These are phyloP conservation scores for Reticulitermes lucifugus DNA, from an alignment of 2,888 invertebrate species.

Conservation along the genomic window DNA sequence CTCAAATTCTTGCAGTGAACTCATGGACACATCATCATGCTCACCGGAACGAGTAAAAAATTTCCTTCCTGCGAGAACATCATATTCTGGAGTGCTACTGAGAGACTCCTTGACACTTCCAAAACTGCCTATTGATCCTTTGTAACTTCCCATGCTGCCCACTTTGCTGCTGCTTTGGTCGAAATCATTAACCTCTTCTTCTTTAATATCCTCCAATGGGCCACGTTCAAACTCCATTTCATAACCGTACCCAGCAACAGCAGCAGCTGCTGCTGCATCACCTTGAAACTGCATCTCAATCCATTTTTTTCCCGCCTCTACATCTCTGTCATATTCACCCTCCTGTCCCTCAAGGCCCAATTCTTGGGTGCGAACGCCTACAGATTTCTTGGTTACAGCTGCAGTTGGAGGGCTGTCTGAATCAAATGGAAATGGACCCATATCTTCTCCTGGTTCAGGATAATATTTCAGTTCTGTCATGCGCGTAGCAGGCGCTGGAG, in stretches of 20 bases:
- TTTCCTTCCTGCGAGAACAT: conserved; percentile 84
- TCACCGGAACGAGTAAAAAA: conserved; percentile 86
- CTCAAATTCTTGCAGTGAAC: conserved; percentile 95
- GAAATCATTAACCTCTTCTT: conserved; percentile 90
- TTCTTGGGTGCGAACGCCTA: conserved; percentile 52
- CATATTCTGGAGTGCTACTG: conserved; percentile 93
- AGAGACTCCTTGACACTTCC: conserved; percentile 90
- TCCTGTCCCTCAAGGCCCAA: conserved; percentile 57
- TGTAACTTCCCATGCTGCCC: conserved; percentile 77
- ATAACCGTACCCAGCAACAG: conserved; percentile 72
- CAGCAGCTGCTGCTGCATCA: conserved; percentile 71
- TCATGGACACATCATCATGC: conserved; percentile 92
- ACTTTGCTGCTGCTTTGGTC: conserved; percentile 79
- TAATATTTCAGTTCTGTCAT: conserved; percentile 66
- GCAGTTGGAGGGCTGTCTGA: conserved; percentile 68
- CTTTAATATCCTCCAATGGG: conserved; percentile 90
- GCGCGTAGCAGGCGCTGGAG: conserved; percentile 71
- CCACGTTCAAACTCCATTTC: conserved; percentile 86
- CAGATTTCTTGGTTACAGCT: conserved; percentile 42
- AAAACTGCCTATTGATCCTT: conserved; percentile 80
- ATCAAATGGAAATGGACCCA: conserved; percentile 76
- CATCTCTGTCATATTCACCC: conserved; percentile 67
- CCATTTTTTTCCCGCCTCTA: conserved; percentile 84
- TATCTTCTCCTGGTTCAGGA: conserved; percentile 67
- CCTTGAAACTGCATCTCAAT: conserved; percentile 90